phyloP scores from a whole-genome alignment of 2,797 vertebrate species.

The Acanthopagrus latus region DNA sequence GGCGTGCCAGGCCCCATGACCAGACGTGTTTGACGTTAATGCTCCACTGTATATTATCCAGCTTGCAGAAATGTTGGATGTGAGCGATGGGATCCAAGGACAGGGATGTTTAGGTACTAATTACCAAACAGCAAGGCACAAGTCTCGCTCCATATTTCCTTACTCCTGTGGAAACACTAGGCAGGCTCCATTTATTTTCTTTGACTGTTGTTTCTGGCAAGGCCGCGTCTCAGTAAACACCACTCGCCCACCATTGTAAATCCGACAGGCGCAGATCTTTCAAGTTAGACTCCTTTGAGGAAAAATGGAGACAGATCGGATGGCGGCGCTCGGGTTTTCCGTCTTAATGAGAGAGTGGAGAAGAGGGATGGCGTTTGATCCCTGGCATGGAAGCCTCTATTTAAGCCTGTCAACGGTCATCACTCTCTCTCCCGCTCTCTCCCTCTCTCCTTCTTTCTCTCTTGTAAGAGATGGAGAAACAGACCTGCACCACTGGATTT shows the following conservation, averaged over 20 bases:
- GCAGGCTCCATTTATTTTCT: conserved; percentile 89
- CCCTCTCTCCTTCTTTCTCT: conserved; percentile 17
- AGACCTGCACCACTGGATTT: conserved; percentile 79
- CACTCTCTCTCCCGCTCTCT: conserved; percentile 76
- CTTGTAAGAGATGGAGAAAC: conserved; percentile 72
- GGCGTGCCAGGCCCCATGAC: conserved; percentile 78
- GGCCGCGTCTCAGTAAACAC: conserved; percentile 85
- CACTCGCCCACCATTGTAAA: conserved; percentile 87
- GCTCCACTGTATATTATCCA: conserved; percentile 86
- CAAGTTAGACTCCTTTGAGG: conserved; percentile 86
- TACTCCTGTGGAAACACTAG: conserved; percentile 89
- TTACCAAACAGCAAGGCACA: conserved; percentile 88
- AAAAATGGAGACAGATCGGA: conserved; percentile 87
- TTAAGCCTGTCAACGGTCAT: conserved; percentile 87
- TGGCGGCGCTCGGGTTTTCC: conserved; percentile 85
- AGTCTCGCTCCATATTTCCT: conserved; percentile 87
- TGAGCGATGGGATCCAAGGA: conserved; percentile 85
- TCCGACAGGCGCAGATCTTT: conserved; percentile 88
- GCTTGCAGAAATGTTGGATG: conserved; percentile 82
- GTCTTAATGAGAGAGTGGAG: conserved; percentile 88
- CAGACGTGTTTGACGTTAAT: conserved; percentile 89
- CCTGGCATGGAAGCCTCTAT: conserved; percentile 87
- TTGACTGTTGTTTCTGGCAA: conserved; percentile 89
- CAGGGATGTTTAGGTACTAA: conserved; percentile 88
- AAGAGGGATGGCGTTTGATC: conserved; percentile 87